A percentile compares a stretch with the other conserved stretches of the same genome.
phyloP scores from a whole-genome alignment of 2,888 invertebrate species.

The Thereva nobilitata region DNA sequence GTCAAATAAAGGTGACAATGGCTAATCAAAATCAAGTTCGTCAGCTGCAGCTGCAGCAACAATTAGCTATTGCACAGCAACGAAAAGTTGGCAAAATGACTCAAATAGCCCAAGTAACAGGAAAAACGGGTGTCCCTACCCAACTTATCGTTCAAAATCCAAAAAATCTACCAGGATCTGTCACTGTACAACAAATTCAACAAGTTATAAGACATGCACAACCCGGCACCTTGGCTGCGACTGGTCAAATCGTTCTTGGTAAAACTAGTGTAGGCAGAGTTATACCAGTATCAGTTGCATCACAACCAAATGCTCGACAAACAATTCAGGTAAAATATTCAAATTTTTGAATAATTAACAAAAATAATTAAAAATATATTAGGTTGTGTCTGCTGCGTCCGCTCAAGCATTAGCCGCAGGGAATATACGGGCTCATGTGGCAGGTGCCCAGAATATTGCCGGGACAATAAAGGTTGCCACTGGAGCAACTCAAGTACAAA shows the following conservation, averaged over 20 bases:
- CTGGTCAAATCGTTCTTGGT: slow-evolving; percentile 65
- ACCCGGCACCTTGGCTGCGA: slow-evolving; percentile 54
- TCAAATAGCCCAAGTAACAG: slow-evolving; percentile 56
- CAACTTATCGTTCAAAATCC: slow-evolving; percentile 74
- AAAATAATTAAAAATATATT: slow-evolving; percentile 10
- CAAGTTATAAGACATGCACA: slow-evolving; percentile 70
- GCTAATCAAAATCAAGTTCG: slow-evolving; percentile 68
- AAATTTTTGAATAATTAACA: background rate
- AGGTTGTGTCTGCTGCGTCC: slow-evolving; percentile 64
- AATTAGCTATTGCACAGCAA: slow-evolving; percentile 61
- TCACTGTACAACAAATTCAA: slow-evolving; percentile 76
- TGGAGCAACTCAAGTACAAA: slow-evolving; percentile 54
- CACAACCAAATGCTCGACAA: slow-evolving; percentile 61
- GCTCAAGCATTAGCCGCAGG: slow-evolving; percentile 60
- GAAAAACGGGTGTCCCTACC: slow-evolving; percentile 63
- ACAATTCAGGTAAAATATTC: slow-evolving; percentile 59
- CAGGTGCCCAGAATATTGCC: slow-evolving; percentile 57
- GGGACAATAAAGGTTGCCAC: slow-evolving; percentile 61
- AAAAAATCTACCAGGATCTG: slow-evolving; percentile 61
- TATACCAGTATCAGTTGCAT: slow-evolving; percentile 68
- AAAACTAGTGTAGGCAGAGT: slow-evolving; percentile 67
- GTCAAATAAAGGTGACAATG: slow-evolving; percentile 61
- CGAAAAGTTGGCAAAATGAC: slow-evolving; percentile 68
- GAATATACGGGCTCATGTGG: slow-evolving; percentile 60
- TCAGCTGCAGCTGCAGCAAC: slow-evolving; percentile 67